A percentile compares a stretch with the other conserved stretches of the same genome.
phyloP scores from a whole-genome alignment of 2,113 vertebrate genomes.

The Pelobates fuscus region DNA sequence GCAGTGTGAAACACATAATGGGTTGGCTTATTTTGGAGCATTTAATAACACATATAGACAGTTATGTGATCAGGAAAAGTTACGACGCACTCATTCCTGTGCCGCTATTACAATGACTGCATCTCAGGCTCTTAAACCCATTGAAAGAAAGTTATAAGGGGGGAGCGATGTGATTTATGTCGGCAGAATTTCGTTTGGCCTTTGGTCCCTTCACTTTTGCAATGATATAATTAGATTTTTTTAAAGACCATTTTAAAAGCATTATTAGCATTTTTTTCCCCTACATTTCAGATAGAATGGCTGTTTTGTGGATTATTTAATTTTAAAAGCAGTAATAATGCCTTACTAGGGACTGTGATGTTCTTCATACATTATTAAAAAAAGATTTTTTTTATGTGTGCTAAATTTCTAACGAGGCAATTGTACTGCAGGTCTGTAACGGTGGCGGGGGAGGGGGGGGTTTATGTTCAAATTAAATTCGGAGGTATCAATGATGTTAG shows the following conservation, averaged over 20 bases:
- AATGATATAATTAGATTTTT: constrained; percentile 95
- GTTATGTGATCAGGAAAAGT: constrained; percentile 85
- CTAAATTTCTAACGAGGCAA: constrained; percentile 69
- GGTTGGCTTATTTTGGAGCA: constrained; percentile 83
- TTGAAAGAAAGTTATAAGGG: constrained; percentile 72
- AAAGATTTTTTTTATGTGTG: constrained; percentile 64
- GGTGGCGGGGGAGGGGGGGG: background rate
- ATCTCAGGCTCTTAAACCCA: constrained; percentile 85
- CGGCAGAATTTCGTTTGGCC: constrained; percentile 90
- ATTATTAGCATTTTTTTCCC: constrained; percentile 82
- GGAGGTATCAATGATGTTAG: constrained; percentile 21
- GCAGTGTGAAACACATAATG: constrained; percentile 81
- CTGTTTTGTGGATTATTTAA: constrained; percentile 81
- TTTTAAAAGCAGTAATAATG: constrained; percentile 82
- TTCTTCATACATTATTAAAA: constrained; percentile 75
- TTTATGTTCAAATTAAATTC: constrained; percentile 44
- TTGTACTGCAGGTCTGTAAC: constrained; percentile 43
- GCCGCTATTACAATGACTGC: constrained; percentile 85
- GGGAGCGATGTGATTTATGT: constrained; percentile 85
- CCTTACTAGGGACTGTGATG: constrained; percentile 74
- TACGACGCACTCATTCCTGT: constrained; percentile 85
- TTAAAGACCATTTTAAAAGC: constrained; percentile 94
- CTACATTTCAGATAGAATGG: constrained; percentile 81
- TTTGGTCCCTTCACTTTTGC: constrained; percentile 88
- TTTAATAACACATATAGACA: constrained; percentile 89